Evolutionary conservation across 2,113 vertebrate species (phyloP).

Genomic region (Albula glossodonta): DNA sequence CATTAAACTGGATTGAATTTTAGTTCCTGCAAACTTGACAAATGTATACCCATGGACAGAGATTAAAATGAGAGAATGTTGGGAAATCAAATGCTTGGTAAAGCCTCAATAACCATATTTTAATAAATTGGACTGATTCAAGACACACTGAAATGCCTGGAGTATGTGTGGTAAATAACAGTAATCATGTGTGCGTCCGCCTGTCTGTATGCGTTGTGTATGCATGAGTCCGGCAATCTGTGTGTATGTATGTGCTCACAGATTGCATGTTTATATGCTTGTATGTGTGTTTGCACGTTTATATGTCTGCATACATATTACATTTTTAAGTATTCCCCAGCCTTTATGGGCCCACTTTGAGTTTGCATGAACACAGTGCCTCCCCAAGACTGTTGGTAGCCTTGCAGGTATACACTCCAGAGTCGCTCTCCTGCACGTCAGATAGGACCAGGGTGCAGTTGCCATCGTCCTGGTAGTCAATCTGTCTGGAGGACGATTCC

Average conservation of each 20-base stretch:
- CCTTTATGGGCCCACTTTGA: conserved; percentile 46
- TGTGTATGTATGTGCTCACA: background rate
- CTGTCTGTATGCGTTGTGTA: no score
- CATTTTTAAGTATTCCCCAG: background rate
- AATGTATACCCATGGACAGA: no score
- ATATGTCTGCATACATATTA: background rate
- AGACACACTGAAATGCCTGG: background rate
- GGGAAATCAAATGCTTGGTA: no score
- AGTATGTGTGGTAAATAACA: background rate
- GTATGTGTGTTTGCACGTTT: background rate
- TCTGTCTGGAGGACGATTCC: conserved; percentile 44
- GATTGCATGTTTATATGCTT: background rate
- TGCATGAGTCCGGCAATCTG: no score
- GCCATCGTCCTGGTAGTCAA: conserved; percentile 60
- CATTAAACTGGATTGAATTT: no score
- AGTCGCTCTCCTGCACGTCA: conserved; percentile 55
- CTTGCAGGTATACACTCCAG: conserved; percentile 68
- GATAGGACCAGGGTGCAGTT: conserved; percentile 63
- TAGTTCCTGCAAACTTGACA: no score
- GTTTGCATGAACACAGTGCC: conserved; percentile 52
- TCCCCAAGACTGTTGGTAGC: conserved; percentile 60
- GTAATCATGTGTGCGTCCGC: no score
- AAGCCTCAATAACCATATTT: no score
- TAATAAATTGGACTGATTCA: no score
- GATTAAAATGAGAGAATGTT: no score